A percentile compares a stretch with the other conserved stretches of the same genome.
These are phyloP conservation scores for Ceuthmochares aereus DNA, from an alignment of 2,113 vertebrate species.

Conservation along the genomic window DNA sequence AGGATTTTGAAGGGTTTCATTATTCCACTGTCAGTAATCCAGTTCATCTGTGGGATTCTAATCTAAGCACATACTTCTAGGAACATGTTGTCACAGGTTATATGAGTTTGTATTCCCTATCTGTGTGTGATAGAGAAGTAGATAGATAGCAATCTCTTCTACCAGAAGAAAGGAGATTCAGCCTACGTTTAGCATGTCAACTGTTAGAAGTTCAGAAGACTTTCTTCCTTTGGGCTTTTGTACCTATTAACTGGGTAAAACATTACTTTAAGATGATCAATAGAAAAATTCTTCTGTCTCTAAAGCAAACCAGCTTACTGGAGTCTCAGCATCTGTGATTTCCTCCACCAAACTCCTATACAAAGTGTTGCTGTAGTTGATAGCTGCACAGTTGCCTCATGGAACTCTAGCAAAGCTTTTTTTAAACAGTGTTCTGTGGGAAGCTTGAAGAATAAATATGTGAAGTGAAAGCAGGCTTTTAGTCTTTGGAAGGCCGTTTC, in stretches of 20 bases:
- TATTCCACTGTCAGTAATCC: background rate
- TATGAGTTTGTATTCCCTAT: background rate
- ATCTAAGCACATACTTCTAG: background rate
- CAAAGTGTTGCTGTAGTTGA: background rate
- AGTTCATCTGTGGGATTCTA: background rate
- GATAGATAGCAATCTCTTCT: background rate
- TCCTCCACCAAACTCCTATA: background rate
- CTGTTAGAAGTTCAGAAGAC: background rate
- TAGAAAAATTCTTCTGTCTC: background rate
- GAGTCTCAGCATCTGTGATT: background rate
- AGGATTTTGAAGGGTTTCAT: background rate
- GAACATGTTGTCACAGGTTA: background rate
- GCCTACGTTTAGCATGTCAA: background rate
- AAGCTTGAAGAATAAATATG: background rate
- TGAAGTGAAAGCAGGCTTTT: background rate
- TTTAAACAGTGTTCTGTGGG: background rate
- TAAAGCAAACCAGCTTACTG: background rate
- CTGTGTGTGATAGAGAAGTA: background rate
- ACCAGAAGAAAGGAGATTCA: background rate
- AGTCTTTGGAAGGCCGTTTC: background rate
- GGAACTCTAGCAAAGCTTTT: background rate
- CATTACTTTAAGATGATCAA: background rate
- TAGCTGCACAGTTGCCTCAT: background rate
- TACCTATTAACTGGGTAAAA: background rate
- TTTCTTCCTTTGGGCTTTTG: background rate